These are phyloP conservation scores for Tachycineta bicolor DNA, from an alignment of 2,113 vertebrate genomes.

Conservation along the genomic window DNA sequence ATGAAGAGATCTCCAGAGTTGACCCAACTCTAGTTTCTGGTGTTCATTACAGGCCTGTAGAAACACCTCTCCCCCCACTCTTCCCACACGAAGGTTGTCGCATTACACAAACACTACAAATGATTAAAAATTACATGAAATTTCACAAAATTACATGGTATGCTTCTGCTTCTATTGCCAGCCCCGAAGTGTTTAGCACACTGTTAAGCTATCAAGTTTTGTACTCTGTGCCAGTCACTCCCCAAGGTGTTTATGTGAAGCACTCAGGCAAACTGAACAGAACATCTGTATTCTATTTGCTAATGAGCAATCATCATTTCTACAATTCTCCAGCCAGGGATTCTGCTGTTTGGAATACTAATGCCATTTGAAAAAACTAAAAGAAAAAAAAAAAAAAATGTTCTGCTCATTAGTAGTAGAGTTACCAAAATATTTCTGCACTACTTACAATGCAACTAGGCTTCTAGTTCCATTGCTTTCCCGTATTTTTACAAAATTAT, in stretches of 20 bases:
- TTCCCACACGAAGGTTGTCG: background rate
- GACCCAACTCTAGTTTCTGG: background rate
- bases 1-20: background rate
- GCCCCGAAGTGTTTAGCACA: background rate
- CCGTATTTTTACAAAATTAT: conserved; percentile 13
- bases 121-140: conserved; percentile 29
- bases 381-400: background rate
- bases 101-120: background rate
- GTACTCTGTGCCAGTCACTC: conserved; percentile 58
- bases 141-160: conserved; percentile 34
- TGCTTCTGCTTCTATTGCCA: background rate
- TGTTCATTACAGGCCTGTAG: background rate
- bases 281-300: conserved; percentile 82
- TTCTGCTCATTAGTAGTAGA: conserved; percentile 31
- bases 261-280: conserved; percentile 74
- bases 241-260: conserved; percentile 71
- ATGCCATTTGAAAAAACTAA: conserved; percentile 59
- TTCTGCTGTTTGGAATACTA: conserved; percentile 76
- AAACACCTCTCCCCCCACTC: accelerated
- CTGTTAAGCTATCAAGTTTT: conserved; percentile 19
- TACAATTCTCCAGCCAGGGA: conserved; percentile 75
- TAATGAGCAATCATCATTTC: conserved; percentile 80
- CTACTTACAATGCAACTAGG: background rate
- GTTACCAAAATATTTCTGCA: conserved; percentile 41
- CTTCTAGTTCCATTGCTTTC: background rate